Base-by-base conservation (phyloP, 2,113 vertebrate species). In the Clarias gariepinus region DNA sequence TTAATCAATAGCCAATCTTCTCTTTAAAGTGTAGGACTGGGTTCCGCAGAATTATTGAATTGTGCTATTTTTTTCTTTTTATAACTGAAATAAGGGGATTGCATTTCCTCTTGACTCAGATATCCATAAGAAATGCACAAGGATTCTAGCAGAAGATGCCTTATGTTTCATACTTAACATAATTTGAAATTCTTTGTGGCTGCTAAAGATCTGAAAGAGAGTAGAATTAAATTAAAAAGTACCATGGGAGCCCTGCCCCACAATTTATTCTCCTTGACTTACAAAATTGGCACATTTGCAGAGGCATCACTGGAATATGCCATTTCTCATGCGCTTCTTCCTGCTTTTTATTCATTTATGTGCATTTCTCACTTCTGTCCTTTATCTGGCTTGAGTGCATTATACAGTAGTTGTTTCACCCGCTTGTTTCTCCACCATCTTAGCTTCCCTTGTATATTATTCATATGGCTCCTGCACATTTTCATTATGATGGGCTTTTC, bases 1-100 rank as follows among this genome's bases (percentile, higher is more conserved):
- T 94, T 93, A 94, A 95, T 95, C 94, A 94, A 89, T 89, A 91
- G 91, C 91, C 95, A 94, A 94, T 95, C 92, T 94, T 84, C 82
- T 69, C 61, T 89, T 92, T 89, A 94, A 93, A 92, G 92, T 91
- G 90, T 91, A 87, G 90, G 89, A 92, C 93, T 94, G 91, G 89
- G 93, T 92, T 90, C 87, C 86, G 88, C 89, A 83, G 55, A 92
- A 93, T 94, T 90, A 92, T 89, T 91, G 88, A 83, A 90, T 92
- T 91, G 89, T 92, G 89, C 90, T 92, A 92, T 93, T 92, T 90
- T 90, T 89, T 92, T 90, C 92, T 93, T 94, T 95, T 94, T 93
- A 94, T 94, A 91, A 93, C 93, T 90, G 86, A 82, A 90, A 25
- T 71, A 92, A 94, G n/a, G 93, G 90, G 94, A 94, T 95, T 91